Conservation (phyloP, 2,113 vertebrate genomes). For the Solea solea region DNA sequence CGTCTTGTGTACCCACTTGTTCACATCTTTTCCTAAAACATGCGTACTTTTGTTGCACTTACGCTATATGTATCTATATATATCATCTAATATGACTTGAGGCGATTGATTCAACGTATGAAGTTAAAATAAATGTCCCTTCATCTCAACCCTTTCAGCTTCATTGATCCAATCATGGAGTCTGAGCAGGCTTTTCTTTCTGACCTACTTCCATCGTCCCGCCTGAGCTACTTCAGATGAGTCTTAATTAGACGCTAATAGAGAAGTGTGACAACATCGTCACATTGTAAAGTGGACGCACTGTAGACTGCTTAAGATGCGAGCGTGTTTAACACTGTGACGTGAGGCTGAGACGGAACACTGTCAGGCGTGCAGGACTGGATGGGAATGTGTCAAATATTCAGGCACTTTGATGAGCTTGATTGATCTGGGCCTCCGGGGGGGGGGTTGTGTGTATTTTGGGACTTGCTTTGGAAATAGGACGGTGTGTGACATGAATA, state of each 20-base stretch:
- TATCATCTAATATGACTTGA: neutral
- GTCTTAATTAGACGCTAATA: conserved; percentile 55
- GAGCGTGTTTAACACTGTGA: conserved; percentile 41
- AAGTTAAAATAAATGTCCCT: neutral
- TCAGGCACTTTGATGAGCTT: conserved; percentile 29
- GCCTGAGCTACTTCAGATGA: conserved; percentile 23
- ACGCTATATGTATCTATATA: neutral
- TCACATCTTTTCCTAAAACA: neutral
- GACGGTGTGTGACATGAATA: conserved; percentile 16
- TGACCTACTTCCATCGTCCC: conserved; percentile 24
- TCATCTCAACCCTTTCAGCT: neutral
- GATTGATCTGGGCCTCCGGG: conserved; percentile 54
- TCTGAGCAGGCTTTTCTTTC: neutral
- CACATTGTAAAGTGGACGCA: conserved; percentile 34
- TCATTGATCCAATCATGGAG: neutral
- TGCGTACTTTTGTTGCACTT: too few relatives aligned
- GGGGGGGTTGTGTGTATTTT: conserved; percentile 22
- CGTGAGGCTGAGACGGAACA: conserved; percentile 15
- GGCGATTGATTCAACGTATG: neutral
- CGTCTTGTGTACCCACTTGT: too few relatives aligned
- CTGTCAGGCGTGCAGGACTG: conserved; percentile 13
- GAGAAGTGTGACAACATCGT: conserved; percentile 48
- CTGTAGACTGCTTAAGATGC: conserved; percentile 42
- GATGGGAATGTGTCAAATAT: conserved; percentile 37
- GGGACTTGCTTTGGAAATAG: conserved; percentile 11